Conservation (phyloP, 2,888 invertebrate genomes). For the Ypsolopha scabrella region DNA sequence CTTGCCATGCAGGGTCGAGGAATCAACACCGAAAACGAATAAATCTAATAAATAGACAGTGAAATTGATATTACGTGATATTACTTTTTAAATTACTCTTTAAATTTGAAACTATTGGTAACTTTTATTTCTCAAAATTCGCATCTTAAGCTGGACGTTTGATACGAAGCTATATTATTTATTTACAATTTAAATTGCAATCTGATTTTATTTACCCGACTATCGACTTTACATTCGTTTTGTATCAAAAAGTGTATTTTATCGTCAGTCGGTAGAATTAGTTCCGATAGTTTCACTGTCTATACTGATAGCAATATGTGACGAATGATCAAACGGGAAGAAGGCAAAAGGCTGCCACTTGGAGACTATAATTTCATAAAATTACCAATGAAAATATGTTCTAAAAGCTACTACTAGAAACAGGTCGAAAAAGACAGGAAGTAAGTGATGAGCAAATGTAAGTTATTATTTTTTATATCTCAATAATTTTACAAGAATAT, state of each 20-base stretch:
- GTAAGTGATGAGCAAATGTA: conserved; percentile 60
- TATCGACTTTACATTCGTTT: not conserved
- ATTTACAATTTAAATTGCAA: conserved; percentile 67
- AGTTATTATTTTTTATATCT: conserved; percentile 17
- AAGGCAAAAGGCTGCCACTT: conserved; percentile 21
- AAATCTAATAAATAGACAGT: conserved; percentile 66
- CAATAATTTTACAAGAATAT: conserved; percentile 51
- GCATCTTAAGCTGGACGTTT: conserved; percentile 33
- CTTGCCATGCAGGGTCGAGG: conserved; percentile 47
- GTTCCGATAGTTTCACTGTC: conserved; percentile 54
- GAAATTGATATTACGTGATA: conserved; percentile 67
- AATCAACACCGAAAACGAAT: conserved; percentile 68
- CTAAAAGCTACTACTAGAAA: conserved; percentile 54
- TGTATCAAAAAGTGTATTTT: not conserved
- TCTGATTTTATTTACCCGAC: conserved; percentile 41
- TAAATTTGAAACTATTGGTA: conserved; percentile 66
- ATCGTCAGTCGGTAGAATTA: conserved; percentile 4
- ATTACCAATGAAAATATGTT: conserved; percentile 31
- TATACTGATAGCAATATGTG: conserved; percentile 33
- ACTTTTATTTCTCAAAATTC: conserved; percentile 31
- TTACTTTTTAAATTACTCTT: conserved; percentile 27
- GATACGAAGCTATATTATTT: conserved; percentile 37
- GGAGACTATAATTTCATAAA: conserved; percentile 45
- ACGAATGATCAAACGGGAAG: conserved; percentile 35
- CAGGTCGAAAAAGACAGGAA: conserved; percentile 58